Conservation (phyloP, 2,797 vertebrate genomes). For the Sandelia bainsii region DNA sequence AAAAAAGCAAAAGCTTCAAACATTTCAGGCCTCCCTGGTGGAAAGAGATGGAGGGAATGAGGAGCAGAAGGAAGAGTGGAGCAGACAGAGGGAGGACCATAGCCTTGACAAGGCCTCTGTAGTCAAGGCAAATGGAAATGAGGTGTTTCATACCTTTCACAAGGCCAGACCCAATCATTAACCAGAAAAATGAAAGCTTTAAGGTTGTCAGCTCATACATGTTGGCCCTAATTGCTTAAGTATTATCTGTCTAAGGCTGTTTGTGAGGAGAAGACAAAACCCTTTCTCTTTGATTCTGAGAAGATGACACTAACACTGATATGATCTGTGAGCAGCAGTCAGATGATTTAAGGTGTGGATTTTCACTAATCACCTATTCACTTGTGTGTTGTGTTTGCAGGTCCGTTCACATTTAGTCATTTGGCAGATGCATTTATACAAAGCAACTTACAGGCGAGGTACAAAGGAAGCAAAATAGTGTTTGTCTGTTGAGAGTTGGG, state of each 20-base stretch:
- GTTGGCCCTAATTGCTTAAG: background rate
- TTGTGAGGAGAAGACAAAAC: background rate
- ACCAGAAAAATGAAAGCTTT: conserved; percentile 15
- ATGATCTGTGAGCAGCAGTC: background rate
- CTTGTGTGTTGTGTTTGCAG: too few relatives aligned
- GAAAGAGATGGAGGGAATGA: conserved; percentile 54
- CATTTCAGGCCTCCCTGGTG: conserved; percentile 63
- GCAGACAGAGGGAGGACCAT: conserved; percentile 56
- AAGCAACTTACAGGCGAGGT: too few relatives aligned
- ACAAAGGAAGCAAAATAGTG: too few relatives aligned
- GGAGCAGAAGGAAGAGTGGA: conserved; percentile 49
- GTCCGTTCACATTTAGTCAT: too few relatives aligned
- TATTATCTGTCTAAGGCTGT: background rate
- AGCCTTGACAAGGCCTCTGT: conserved; percentile 64
- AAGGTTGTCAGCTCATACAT: conserved; percentile 4
- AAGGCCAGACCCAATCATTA: conserved; percentile 42
- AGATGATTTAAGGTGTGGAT: too few relatives aligned
- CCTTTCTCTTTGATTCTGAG: conserved; percentile 11
- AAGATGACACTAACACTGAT: background rate
- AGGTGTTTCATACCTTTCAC: conserved; percentile 48
- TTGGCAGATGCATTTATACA: too few relatives aligned
- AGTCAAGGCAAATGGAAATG: conserved; percentile 53
- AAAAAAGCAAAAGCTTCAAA: conserved; percentile 68
- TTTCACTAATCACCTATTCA: too few relatives aligned
- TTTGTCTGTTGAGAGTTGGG: background rate